Evolutionary conservation across 2,113 vertebrate species (phyloP).

Genomic region (Formicarius rufipectus): DNA sequence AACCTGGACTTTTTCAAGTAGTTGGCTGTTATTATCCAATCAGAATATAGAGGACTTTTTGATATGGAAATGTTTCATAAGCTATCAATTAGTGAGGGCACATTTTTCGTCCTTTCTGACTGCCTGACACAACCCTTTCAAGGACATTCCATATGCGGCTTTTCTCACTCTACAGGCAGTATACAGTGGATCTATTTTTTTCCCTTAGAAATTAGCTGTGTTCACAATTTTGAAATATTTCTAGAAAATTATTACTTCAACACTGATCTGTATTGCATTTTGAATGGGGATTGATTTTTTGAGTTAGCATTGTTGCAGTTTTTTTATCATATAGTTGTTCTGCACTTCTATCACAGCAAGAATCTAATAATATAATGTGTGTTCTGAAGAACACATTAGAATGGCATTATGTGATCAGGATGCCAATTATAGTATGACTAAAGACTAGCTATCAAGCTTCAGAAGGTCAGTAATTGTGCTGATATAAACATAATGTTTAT

Average conservation of each 20-base stretch:
- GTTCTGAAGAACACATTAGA: conserved; percentile 51
- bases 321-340: conserved; percentile 56
- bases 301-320: conserved; percentile 31
- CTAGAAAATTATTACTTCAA: conserved; percentile 27
- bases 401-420: conserved; percentile 59
- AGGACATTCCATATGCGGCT: neutral
- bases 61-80: neutral
- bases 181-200: neutral
- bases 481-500: conserved; percentile 71
- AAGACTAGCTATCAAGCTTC: conserved; percentile 55
- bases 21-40: neutral
- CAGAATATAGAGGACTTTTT: neutral
- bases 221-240: conserved; percentile 34
- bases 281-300: conserved; percentile 45
- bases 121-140: neutral
- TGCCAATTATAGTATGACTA: conserved; percentile 59
- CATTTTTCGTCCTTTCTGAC: neutral
- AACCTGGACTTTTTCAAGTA: neutral
- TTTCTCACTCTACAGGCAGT: neutral
- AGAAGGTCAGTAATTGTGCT: conserved; percentile 63
- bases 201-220: neutral
- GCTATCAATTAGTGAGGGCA: neutral
- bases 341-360: conserved; percentile 62
- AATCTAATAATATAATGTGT: conserved; percentile 62
- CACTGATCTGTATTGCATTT: conserved; percentile 27